Evolutionary conservation across 2,797 vertebrate genomes (phyloP).

Genomic region (Rallus crepitans): DNA sequence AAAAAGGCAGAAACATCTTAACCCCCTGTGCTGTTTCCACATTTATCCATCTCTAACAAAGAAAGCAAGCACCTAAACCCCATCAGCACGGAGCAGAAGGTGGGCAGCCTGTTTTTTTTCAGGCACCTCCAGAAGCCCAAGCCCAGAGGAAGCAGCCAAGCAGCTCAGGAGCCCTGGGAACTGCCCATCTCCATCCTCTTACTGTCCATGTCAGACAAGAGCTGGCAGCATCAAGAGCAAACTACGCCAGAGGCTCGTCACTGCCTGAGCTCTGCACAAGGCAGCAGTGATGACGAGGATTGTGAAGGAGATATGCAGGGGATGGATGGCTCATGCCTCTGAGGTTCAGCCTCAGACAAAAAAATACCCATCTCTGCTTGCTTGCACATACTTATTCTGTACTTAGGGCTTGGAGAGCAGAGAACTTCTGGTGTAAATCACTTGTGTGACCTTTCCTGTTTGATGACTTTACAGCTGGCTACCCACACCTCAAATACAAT

Average conservation of each 20-base stretch:
- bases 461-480: constrained; percentile 39
- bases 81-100: fast-evolving
- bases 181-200: not conserved
- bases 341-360: not conserved
- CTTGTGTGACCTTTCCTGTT: constrained; percentile 4
- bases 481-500: not conserved
- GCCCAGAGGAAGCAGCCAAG: fast-evolving
- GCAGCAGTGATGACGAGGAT: not conserved
- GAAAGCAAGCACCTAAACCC: not conserved
- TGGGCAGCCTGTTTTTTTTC: not conserved
- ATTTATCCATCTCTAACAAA: not conserved
- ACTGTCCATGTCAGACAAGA: not conserved
- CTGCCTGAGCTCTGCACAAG: not conserved
- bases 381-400: not conserved
- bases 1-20: not conserved
- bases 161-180: not conserved
- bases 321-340: not conserved
- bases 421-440: constrained; percentile 20
- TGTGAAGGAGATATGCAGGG: not conserved
- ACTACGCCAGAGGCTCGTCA: not conserved
- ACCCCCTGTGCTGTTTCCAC: not conserved
- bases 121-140: not conserved
- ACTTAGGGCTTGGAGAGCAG: not conserved
- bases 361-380: not conserved
- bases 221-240: not conserved